A percentile compares a stretch with the other conserved stretches of the same genome.
phyloP scores from a whole-genome alignment of 2,113 vertebrate species.

The Isurus oxyrinchus region DNA sequence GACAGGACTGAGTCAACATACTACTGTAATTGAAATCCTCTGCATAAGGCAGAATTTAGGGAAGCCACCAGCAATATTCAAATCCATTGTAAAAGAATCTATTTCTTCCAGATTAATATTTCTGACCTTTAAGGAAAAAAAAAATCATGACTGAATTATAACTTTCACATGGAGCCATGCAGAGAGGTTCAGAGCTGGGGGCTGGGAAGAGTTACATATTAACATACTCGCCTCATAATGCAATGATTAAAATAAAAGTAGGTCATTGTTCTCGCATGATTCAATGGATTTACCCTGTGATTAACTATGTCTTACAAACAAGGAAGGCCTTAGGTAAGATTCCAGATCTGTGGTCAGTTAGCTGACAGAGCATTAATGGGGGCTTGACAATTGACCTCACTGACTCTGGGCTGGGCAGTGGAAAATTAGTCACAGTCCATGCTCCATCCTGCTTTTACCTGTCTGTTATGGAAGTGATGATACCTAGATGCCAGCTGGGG shows the following conservation, averaged over 20 bases:
- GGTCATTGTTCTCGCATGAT: background rate
- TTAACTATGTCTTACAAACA: background rate
- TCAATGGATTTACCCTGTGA: background rate
- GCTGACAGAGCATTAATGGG: background rate
- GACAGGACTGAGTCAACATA: background rate
- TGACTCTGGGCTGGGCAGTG: background rate
- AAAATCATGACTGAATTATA: background rate
- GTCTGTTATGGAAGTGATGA: background rate
- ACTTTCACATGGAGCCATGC: background rate
- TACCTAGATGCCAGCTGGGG: background rate
- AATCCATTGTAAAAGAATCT: background rate
- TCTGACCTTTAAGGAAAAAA: background rate
- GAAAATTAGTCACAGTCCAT: background rate
- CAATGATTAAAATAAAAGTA: background rate
- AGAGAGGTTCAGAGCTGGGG: background rate
- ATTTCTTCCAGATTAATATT: background rate
- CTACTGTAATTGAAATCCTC: background rate
- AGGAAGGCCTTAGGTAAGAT: background rate
- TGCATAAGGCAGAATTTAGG: background rate
- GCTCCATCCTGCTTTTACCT: background rate
- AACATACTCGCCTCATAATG: background rate
- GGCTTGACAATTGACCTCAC: background rate
- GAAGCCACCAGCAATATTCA: background rate
- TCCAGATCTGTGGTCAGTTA: background rate
- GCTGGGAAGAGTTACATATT: background rate